Percentiles rank a stretch among this genome's conserved stretches.
phyloP scores from a whole-genome alignment of 2,888 invertebrate genomes.

The Dexiosoma caninum region DNA sequence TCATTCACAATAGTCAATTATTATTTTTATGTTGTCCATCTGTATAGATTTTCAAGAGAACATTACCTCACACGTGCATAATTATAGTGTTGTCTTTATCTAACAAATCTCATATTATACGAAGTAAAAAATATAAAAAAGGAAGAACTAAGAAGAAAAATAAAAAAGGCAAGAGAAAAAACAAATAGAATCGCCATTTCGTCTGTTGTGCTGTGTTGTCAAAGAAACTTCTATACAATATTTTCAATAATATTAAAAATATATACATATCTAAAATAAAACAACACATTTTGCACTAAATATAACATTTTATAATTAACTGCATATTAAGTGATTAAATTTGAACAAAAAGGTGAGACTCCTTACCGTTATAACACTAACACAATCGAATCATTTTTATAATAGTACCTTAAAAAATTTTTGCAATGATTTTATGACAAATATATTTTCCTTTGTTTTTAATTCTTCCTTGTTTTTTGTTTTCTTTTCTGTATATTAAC shows the following conservation, averaged over 20 bases:
- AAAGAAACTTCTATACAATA: slow-evolving; percentile 28
- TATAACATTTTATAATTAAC: neutral
- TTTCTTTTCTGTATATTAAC: slow-evolving; percentile 5
- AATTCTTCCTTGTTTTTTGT: slow-evolving; percentile 9
- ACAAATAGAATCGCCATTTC: slow-evolving; percentile 36
- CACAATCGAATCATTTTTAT: neutral
- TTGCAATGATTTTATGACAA: slow-evolving; percentile 1
- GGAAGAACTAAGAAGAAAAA: slow-evolving; percentile 18
- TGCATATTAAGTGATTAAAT: neutral
- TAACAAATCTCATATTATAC: slow-evolving; percentile 12
- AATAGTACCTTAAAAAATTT: neutral
- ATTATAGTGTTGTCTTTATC: slow-evolving; percentile 47
- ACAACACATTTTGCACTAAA: neutral
- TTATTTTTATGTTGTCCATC: slow-evolving; percentile 22
- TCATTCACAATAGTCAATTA: slow-evolving; percentile 46
- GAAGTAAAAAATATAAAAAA: too few species aligned
- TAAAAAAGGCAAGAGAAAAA: neutral
- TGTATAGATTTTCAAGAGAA: slow-evolving; percentile 17
- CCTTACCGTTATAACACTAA: neutral
- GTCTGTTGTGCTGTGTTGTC: slow-evolving; percentile 37
- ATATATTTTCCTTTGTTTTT: neutral
- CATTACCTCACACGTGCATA: slow-evolving; percentile 39
- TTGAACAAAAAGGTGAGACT: neutral
- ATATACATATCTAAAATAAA: too few species aligned
- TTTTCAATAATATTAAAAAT: slow-evolving; percentile 7